phyloP scores from a whole-genome alignment of 1,140 invertebrate species.

The Euwallacea fornicatus region DNA sequence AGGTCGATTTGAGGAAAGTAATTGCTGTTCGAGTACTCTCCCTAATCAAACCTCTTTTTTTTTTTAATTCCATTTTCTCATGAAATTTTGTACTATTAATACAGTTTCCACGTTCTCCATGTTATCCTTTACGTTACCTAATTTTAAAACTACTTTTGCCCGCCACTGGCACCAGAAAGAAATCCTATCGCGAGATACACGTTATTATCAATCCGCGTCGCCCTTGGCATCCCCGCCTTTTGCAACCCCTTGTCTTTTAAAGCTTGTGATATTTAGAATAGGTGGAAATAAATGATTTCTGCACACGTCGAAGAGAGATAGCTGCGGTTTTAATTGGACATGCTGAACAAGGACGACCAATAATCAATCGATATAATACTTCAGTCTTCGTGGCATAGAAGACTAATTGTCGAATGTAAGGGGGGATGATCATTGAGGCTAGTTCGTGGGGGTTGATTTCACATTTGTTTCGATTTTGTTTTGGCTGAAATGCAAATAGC shows the following conservation, averaged over 20 bases:
- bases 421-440: constrained; percentile 11
- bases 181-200: constrained; percentile 35
- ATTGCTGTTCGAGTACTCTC: too few species aligned
- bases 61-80: too few species aligned
- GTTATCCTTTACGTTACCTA: not conserved
- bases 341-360: constrained; percentile 8
- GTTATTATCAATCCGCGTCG: constrained; percentile 31
- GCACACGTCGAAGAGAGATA: constrained; percentile 23
- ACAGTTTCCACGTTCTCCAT: not conserved
- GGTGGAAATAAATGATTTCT: constrained; percentile 31
- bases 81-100: too few species aligned
- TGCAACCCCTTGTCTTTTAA: constrained; percentile 23
- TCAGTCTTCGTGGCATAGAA: constrained; percentile 35
- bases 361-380: constrained; percentile 38
- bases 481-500: not conserved
- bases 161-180: constrained; percentile 24
- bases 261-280: constrained; percentile 38
- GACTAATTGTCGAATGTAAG: constrained; percentile 36
- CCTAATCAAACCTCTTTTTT: too few species aligned
- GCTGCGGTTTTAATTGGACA: not conserved
- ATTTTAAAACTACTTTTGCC: not conserved
- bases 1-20: too few species aligned
- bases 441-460: not conserved
- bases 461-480: not conserved
- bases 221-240: too few species aligned